Evolutionary conservation across 2,888 invertebrate species (phyloP).

Genomic region (Lasioglossum morio): DNA sequence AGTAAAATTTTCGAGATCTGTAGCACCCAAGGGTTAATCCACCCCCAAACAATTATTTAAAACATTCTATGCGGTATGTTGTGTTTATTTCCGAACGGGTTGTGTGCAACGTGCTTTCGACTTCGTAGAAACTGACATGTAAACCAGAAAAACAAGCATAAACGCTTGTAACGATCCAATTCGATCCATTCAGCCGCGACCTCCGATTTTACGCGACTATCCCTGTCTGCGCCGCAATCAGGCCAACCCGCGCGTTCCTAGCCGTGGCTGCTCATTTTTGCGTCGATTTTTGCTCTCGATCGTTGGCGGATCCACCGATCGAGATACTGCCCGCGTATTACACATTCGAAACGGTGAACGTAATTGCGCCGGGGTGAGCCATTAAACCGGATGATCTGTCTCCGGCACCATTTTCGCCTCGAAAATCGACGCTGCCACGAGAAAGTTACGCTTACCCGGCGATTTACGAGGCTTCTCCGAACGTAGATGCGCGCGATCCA

Average conservation of each 20-base stretch:
- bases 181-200: slow-evolving; percentile 5
- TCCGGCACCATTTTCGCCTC: slow-evolving; percentile 48
- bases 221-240: slow-evolving; percentile 40
- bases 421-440: slow-evolving; percentile 52
- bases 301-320: neutral
- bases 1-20: neutral
- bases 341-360: slow-evolving; percentile 46
- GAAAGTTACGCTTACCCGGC: slow-evolving; percentile 49
- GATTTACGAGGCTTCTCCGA: slow-evolving; percentile 24
- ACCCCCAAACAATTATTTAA: neutral
- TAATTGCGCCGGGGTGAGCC: slow-evolving; percentile 30
- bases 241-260: slow-evolving; percentile 32
- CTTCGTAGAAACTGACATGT: slow-evolving; percentile 16
- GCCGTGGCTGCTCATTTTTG: neutral
- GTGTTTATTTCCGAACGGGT: neutral
- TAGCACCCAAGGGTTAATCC: neutral
- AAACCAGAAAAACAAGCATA: slow-evolving; percentile 8
- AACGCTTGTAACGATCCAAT: neutral
- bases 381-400: neutral
- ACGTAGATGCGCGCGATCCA: neutral
- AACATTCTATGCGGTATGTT: neutral
- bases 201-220: slow-evolving; percentile 32
- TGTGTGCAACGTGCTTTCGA: slow-evolving; percentile 8
- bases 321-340: slow-evolving; percentile 9
- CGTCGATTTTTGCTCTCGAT: slow-evolving; percentile 4